Conservation (phyloP, 2,888 invertebrate genomes). For the Adineta ricciae region DNA sequence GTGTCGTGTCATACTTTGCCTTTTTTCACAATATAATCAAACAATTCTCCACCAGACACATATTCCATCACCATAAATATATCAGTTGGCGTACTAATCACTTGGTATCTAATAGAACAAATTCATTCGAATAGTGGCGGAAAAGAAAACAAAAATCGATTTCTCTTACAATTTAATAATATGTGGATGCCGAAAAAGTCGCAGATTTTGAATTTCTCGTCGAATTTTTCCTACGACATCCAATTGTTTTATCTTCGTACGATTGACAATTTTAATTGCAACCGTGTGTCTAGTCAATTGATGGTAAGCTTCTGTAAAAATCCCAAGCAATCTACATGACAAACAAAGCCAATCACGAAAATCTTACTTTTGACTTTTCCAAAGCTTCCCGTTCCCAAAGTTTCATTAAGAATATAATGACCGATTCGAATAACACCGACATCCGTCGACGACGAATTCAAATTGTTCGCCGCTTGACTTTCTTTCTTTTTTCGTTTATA, state of each 20-base stretch:
- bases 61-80: constrained; percentile 99
- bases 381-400: constrained; percentile 92
- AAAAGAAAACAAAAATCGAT: not conserved
- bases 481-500: constrained; percentile 10
- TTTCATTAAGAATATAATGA: constrained; percentile 84
- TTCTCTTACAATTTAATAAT: constrained; percentile 71
- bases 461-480: not conserved
- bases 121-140: too few species aligned
- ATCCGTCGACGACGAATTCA: not conserved
- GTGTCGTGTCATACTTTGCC: constrained; percentile 55
- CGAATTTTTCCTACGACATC: constrained; percentile 98
- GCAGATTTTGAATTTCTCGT: constrained; percentile 94
- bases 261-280: constrained; percentile 91
- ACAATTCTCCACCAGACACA: constrained; percentile 94
- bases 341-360: too few species aligned
- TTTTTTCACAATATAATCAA: constrained; percentile 97
- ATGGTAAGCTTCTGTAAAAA: constrained; percentile 66
- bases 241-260: constrained; percentile 93
- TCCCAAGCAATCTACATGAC: too few species aligned
- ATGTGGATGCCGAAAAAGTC: constrained; percentile 96
- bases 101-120: constrained; percentile 59
- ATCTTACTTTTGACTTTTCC: constrained; percentile 80
- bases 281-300: constrained; percentile 94
- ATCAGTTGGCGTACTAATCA: constrained; percentile 94
- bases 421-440: constrained; percentile 65